These are phyloP conservation scores for Mystacornis crossleyi DNA, from an alignment of 2,113 vertebrate genomes.

Conservation along the genomic window DNA sequence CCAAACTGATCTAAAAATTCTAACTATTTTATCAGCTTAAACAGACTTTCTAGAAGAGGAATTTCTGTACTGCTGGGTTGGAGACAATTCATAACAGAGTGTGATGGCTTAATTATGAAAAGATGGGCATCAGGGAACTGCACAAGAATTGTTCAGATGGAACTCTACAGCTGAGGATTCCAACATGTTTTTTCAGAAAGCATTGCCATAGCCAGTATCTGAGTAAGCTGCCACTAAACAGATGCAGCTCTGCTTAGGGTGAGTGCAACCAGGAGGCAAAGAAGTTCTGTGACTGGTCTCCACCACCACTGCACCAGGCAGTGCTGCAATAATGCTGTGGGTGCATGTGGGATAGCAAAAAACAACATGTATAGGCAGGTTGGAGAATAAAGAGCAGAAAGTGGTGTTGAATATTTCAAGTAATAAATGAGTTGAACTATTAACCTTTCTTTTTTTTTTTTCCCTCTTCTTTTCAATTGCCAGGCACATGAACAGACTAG, in stretches of 20 bases:
- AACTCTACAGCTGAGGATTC: background rate
- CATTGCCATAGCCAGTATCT: background rate
- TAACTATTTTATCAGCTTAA: background rate
- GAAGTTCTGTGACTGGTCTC: background rate
- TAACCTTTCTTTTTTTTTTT: accelerated
- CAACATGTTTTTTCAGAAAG: background rate
- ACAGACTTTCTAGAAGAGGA: background rate
- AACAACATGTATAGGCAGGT: background rate
- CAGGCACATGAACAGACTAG: background rate
- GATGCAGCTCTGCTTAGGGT: background rate
- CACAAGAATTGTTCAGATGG: background rate
- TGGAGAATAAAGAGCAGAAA: background rate
- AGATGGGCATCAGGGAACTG: background rate
- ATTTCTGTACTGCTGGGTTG: background rate
- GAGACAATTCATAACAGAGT: background rate
- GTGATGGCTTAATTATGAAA: background rate
- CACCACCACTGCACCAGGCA: background rate
- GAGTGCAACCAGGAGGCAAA: background rate
- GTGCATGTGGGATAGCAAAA: background rate
- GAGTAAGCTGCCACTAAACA: background rate
- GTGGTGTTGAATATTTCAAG: background rate
- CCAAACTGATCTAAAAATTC: background rate
- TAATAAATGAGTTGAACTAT: background rate
- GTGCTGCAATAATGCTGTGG: background rate
- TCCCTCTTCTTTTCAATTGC: background rate